phyloP scores from a whole-genome alignment of 2,888 invertebrate genomes.

The Nomada hirtipes region DNA sequence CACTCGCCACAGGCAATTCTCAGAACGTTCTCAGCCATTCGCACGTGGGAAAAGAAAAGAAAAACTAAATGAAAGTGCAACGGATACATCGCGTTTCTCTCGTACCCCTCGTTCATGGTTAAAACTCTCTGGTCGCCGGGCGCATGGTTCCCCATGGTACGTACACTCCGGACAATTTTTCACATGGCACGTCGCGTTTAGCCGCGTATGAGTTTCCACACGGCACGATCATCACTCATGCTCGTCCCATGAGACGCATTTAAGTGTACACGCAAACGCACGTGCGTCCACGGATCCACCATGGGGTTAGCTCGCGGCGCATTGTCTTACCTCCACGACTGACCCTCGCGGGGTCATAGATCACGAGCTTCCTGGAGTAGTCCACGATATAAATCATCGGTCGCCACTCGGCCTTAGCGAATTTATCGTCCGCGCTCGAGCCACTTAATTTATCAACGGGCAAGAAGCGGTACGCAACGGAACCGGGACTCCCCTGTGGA shows the following conservation, averaged over 20 bases:
- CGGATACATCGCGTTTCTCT: neutral
- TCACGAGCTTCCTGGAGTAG: slow-evolving; percentile 74
- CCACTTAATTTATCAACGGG: slow-evolving; percentile 78
- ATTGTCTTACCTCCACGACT: slow-evolving; percentile 75
- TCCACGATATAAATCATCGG: slow-evolving; percentile 78
- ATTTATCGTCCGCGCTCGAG: slow-evolving; percentile 78
- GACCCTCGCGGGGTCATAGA: slow-evolving; percentile 75
- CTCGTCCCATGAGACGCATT: slow-evolving; percentile 51
- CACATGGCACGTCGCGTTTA: slow-evolving; percentile 44
- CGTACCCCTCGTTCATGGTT: neutral
- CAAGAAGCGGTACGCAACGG: slow-evolving; percentile 65
- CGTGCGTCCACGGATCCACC: slow-evolving; percentile 53
- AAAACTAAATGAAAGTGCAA: neutral
- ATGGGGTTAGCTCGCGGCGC: slow-evolving; percentile 44
- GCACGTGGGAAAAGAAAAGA: neutral
- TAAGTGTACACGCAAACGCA: slow-evolving; percentile 66
- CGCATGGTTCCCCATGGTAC: slow-evolving; percentile 25
- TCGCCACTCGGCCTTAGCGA: slow-evolving; percentile 73
- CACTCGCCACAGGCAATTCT: no score
- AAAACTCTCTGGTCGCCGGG: slow-evolving; percentile 1
- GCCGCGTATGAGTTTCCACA: slow-evolving; percentile 44
- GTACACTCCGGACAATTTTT: slow-evolving; percentile 56
- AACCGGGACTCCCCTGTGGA: slow-evolving; percentile 46
- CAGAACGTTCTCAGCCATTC: no score
- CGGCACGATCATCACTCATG: slow-evolving; percentile 57